Conservation (phyloP, 2,797 vertebrate species). For the Hoplostethus mediterraneus region DNA sequence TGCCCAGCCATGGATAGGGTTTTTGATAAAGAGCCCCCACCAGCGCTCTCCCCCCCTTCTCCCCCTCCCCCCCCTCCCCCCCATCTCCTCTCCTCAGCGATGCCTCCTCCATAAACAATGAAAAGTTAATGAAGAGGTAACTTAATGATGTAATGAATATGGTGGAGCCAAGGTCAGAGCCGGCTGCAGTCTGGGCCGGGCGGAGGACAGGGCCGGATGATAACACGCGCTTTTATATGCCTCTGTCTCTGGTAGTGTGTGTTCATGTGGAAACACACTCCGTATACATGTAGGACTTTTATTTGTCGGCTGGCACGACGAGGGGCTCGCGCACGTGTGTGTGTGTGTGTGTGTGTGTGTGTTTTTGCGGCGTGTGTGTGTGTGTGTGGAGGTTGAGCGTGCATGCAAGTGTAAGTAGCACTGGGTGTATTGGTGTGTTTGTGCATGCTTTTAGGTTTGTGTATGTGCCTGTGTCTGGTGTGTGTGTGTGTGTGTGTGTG, state of each 20-base stretch:
- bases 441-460: slow-evolving; percentile 29
- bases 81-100: slow-evolving; percentile 46
- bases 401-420: not conserved
- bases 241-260: slow-evolving; percentile 30
- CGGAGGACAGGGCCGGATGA: slow-evolving; percentile 65
- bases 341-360: slow-evolving; percentile 7
- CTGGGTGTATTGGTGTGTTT: slow-evolving; percentile 33
- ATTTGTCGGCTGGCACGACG: slow-evolving; percentile 49
- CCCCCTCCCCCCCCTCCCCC: slow-evolving; percentile 29
- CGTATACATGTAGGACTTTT: slow-evolving; percentile 27
- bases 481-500: slow-evolving; percentile 25
- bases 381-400: not conserved
- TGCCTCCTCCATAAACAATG: slow-evolving; percentile 87
- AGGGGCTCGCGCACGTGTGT: slow-evolving; percentile 20
- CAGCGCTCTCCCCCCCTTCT: slow-evolving; percentile 10
- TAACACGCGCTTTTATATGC: slow-evolving; percentile 71
- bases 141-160: slow-evolving; percentile 92
- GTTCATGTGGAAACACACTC: slow-evolving; percentile 2
- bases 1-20: slow-evolving; percentile 48
- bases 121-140: slow-evolving; percentile 92
- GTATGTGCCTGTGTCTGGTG: slow-evolving; percentile 27
- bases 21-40: slow-evolving; percentile 47
- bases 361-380: not conserved
- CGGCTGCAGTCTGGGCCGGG: slow-evolving; percentile 72
- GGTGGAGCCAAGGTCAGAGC: slow-evolving; percentile 86